Percentiles rank a stretch among this genome's conserved stretches.
phyloP scores from a whole-genome alignment of 2,797 vertebrate genomes.

The Gephyroberyx darwinii region DNA sequence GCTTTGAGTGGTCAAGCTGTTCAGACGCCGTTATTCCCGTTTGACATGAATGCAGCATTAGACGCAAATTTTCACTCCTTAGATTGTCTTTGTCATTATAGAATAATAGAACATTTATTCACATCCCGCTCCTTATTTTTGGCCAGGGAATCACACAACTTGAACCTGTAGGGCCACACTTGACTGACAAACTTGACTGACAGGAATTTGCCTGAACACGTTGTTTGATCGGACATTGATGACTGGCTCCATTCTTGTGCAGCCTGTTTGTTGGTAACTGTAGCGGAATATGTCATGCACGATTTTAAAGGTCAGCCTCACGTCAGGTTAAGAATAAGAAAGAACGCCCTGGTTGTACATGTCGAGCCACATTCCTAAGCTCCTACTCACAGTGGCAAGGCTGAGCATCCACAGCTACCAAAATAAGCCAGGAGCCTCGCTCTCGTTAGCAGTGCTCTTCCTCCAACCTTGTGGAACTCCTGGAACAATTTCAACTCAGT shows the following conservation, averaged over 20 bases:
- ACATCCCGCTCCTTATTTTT: neutral
- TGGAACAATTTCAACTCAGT: neutral
- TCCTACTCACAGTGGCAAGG: constrained; percentile 4
- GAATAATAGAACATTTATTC: neutral
- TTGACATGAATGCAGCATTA: too few species aligned
- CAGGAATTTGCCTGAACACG: neutral
- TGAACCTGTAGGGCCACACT: neutral
- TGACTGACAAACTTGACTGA: neutral
- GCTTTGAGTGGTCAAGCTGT: too few species aligned
- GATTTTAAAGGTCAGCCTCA: neutral
- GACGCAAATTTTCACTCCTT: too few species aligned
- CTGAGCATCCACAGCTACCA: constrained; percentile 13
- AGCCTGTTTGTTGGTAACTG: neutral
- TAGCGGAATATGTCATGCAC: neutral
- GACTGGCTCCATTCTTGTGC: constrained; percentile 4
- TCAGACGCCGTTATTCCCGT: too few species aligned
- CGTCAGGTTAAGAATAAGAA: constrained; percentile 4
- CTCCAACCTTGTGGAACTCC: neutral
- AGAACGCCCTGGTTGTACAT: constrained; percentile 51
- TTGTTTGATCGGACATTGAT: neutral
- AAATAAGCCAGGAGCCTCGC: neutral
- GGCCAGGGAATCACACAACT: neutral
- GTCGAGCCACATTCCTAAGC: constrained; percentile 60
- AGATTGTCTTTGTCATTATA: neutral
- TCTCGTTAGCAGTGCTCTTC: neutral